These are phyloP conservation scores for Semaprochilodus insignis DNA, from an alignment of 2,797 vertebrate genomes.

Conservation along the genomic window DNA sequence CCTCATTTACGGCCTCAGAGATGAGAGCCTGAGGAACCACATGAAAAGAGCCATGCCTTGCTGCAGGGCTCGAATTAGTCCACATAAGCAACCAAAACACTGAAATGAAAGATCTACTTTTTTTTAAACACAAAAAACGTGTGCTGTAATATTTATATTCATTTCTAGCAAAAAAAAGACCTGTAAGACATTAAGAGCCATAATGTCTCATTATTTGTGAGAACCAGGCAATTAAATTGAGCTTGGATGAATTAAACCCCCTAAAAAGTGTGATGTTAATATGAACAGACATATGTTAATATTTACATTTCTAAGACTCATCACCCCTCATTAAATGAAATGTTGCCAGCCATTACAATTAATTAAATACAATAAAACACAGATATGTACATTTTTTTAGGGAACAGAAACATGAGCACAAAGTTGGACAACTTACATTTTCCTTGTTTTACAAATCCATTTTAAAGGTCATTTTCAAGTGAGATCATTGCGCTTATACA, in stretches of 20 bases:
- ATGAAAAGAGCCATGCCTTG: slow-evolving; percentile 62
- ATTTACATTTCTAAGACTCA: background rate
- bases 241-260: background rate
- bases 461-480: background rate
- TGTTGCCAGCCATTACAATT: no score
- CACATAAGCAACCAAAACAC: slow-evolving; percentile 8
- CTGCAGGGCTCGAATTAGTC: slow-evolving; percentile 30
- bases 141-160: background rate
- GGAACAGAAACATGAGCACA: no score
- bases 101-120: slow-evolving; percentile 13
- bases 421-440: no score
- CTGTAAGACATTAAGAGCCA: background rate
- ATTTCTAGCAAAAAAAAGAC: background rate
- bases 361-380: no score
- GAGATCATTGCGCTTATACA: background rate
- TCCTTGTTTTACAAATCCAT: background rate
- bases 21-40: slow-evolving; percentile 68
- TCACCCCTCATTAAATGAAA: no score
- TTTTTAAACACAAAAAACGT: background rate
- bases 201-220: background rate
- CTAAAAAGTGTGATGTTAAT: background rate
- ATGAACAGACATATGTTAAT: background rate
- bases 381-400: no score
- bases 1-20: slow-evolving; percentile 78
- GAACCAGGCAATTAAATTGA: background rate